Evolutionary conservation across 2,113 vertebrate genomes (phyloP), one percentile per base, ranked within the genome.

Genomic region (Athene noctua): DNA sequence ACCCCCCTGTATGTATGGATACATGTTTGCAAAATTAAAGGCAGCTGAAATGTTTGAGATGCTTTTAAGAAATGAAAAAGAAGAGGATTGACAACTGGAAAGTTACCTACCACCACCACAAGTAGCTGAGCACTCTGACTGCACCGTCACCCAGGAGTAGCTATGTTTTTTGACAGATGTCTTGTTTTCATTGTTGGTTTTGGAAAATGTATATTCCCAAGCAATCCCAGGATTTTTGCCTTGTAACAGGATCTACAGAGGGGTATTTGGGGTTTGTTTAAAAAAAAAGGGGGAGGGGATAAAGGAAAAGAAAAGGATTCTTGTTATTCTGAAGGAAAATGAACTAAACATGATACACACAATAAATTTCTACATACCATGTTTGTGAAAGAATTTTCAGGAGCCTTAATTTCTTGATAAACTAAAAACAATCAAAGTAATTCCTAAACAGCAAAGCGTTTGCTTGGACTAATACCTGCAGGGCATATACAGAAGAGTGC

Each of bases 131-230:
- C 99, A 99, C 78, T 98, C 98, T 0, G 99, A 99, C 90, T 99
- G 98, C 63, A 99, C 97, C 5, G 98, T 98, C 34, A 98, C 98
- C 99, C 99, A 99, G 88, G 98, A 97, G 88, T 99, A 98, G 88
- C 97, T 98, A 10, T 97, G 98, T 57, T 98, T 98, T 87, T 96
- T 98, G 44, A 98, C 95, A 7, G 97, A 93, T 3, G 94, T 96
- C 87, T 96, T 98, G 47, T 97, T 98, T 82, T 97, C 98, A 29
- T 58, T 96, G 66, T 14, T 51, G 73, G 30, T 83, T 94, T 98
- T 98, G 55, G 99, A 98, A 94, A 99, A 97, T 0, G 99, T 98
- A 46, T 99, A 99, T 96, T 99, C 99, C 99, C 99, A 99, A 46
- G 98, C 73, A 82, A 99, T 98, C 4, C 99, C 99, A 1, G 98